Conservation (phyloP, 30 jellyfish, hydroid and myxozoan genomes). For the Cassiopea andromeda region DNA sequence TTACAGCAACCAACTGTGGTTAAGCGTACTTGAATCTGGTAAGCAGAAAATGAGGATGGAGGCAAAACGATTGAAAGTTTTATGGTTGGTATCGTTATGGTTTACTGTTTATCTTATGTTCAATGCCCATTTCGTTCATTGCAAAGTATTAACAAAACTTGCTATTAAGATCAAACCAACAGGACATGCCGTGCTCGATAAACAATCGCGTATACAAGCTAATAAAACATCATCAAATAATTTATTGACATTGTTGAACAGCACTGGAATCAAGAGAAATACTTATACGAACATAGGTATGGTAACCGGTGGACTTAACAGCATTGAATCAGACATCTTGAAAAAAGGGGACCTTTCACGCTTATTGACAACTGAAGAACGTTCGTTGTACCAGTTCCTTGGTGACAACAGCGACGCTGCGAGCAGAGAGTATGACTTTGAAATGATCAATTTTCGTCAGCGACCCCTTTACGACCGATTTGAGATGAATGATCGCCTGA, state of each 20-base stretch:
- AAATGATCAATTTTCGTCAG: conserved; percentile 1
- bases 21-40: conserved; percentile 70
- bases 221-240: conserved; percentile 1
- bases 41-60: conserved; percentile 76
- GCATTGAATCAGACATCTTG: background rate
- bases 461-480: conserved; percentile 13
- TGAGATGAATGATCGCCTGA: conserved; percentile 50
- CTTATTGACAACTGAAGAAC: background rate
- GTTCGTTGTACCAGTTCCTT: background rate
- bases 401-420: background rate
- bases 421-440: background rate
- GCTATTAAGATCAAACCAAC: background rate
- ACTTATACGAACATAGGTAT: too few relatives aligned
- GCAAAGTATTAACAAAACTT: conserved; percentile 8
- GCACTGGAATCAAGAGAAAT: background rate
- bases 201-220: background rate
- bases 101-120: conserved; percentile 2
- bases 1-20: conserved; percentile 67
- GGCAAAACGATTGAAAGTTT: conserved; percentile 54
- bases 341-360: background rate
- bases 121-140: conserved; percentile 3
- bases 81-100: conserved; percentile 33
- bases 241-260: background rate
- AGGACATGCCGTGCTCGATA: background rate
- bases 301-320: background rate